Evolutionary conservation across 2,113 vertebrate genomes (phyloP).

Genomic region (Calidris pugnax): DNA sequence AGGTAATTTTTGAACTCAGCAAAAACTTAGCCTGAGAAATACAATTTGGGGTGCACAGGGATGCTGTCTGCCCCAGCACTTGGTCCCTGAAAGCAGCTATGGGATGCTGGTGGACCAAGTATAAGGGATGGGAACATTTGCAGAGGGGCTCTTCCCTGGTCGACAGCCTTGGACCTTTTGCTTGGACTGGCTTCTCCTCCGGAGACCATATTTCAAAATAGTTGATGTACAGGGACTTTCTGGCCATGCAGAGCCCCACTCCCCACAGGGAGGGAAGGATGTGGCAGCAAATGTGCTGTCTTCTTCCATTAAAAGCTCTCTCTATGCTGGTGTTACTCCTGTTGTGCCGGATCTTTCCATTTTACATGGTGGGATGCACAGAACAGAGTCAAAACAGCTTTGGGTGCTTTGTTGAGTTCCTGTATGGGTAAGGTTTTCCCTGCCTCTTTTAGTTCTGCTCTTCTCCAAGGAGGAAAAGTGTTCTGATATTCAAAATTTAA

Average conservation of each 20-base stretch:
- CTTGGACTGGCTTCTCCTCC: background rate
- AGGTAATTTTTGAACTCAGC: background rate
- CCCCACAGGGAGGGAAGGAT: background rate
- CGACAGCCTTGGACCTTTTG: background rate
- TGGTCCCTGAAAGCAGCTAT: background rate
- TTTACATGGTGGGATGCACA: background rate
- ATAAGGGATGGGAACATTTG: background rate
- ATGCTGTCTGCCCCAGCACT: background rate
- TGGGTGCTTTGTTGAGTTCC: background rate
- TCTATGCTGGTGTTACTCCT: background rate
- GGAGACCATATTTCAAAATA: background rate
- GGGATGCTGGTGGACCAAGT: background rate
- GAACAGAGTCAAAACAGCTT: background rate
- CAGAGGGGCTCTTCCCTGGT: background rate
- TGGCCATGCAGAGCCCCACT: background rate
- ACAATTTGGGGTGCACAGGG: accelerated
- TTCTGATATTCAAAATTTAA: background rate
- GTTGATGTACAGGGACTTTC: background rate
- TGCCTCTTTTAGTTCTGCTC: background rate
- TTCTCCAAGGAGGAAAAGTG: background rate
- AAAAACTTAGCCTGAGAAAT: background rate
- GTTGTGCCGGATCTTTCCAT: background rate
- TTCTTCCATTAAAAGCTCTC: background rate
- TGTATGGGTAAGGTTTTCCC: background rate
- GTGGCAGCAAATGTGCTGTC: background rate